Conservation (phyloP, 2,113 vertebrate genomes). For the Centropristis striata region DNA sequence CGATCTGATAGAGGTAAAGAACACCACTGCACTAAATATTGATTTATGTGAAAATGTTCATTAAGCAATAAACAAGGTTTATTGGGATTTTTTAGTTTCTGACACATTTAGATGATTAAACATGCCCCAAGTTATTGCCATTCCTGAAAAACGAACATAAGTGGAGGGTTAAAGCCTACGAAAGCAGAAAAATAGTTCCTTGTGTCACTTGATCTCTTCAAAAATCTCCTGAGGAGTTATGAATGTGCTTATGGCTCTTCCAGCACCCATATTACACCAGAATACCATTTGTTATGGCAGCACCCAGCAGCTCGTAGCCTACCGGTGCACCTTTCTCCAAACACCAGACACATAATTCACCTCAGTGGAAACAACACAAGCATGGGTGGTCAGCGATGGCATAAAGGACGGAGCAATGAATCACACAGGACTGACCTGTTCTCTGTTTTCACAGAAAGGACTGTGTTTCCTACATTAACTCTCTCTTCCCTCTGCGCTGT, state of each 20-base stretch:
- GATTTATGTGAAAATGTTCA: too few relatives aligned
- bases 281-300: conserved; percentile 13
- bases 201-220: neutral
- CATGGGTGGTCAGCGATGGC: conserved; percentile 53
- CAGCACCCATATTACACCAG: neutral
- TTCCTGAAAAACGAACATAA: too few relatives aligned
- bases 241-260: neutral
- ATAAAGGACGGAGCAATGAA: conserved; percentile 40
- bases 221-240: neutral
- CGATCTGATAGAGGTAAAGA: too few relatives aligned
- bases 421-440: conserved; percentile 36
- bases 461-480: conserved; percentile 79
- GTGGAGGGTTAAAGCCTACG: neutral
- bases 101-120: too few relatives aligned
- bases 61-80: too few relatives aligned
- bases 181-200: neutral
- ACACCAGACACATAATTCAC: conserved; percentile 53
- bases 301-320: conserved; percentile 15
- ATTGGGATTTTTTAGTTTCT: too few relatives aligned
- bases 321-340: conserved; percentile 23
- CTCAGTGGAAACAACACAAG: conserved; percentile 43
- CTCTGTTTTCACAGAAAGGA: conserved; percentile 64
- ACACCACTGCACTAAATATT: too few relatives aligned
- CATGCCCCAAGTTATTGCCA: too few relatives aligned
- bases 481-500: conserved; percentile 80